Evolutionary conservation across 2,888 invertebrate species (phyloP), one percentile per base, ranked within the genome.

Genomic region (Zaprionus bogoriensis): DNA sequence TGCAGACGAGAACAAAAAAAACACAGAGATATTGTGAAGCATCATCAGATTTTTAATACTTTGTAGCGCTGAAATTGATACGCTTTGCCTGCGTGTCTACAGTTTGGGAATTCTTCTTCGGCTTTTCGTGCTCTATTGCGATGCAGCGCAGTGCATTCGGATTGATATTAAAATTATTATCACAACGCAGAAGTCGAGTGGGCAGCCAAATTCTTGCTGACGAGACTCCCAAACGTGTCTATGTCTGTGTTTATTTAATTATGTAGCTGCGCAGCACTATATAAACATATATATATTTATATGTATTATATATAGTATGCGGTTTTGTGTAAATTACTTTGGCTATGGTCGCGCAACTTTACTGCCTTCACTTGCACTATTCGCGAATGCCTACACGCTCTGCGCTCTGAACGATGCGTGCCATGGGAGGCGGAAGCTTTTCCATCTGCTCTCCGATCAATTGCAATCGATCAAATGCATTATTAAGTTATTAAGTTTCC

Each of bases 1-100:
- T 36, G 32, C 32, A 36, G 5, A 63, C 41, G 22, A 27, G 20
- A 42, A 46, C 10, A 30, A 12, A 19, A 9, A 32, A 25, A 32
- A 27, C 17, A n/a, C 38, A 9, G n/a, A 28, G 3, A 28, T n/a
- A 12, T 1, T 30, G 25, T 14, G 25, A 39, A 57, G 46, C 41
- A 48, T 67, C 52, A 70, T 58, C 53, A 58, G 38, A 50, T 27
- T 53, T 42, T 59, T 45, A 42, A 19, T 25, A 30, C 45, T 36
- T 27, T 30, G 20, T 36, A n/a, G 27, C 23, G 22, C n/a, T 25
- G 20, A 20, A 12, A 28, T 28, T 42, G 27, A 42, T 36, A 19
- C 10, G 45, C 12, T n/a, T 32, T 30, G 45, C 28, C 10, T 63
- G 25, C 27, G 23, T 59, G 9, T 39, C 19, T 23, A 51, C 17